A percentile compares a stretch with the other conserved stretches of the same genome.
Evolutionary conservation across 1,140 invertebrate genomes (phyloP).

Genomic region (Epicauta chinensis): DNA sequence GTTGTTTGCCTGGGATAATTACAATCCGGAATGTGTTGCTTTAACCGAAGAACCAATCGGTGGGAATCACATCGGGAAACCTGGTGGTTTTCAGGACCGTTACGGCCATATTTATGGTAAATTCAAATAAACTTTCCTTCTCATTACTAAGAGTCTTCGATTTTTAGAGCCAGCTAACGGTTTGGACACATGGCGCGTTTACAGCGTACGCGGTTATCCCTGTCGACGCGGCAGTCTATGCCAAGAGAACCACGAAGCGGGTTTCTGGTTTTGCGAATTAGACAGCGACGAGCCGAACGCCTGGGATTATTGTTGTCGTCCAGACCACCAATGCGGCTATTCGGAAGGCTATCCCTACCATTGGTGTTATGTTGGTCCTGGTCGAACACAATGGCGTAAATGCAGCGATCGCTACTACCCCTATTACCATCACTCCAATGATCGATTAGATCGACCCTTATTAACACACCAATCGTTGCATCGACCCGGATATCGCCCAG

Average conservation of each 20-base stretch:
- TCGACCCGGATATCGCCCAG: constrained; percentile 27
- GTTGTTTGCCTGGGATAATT: constrained; percentile 58
- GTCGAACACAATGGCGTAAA: constrained; percentile 70
- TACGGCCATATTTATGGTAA: background rate
- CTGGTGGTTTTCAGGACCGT: background rate
- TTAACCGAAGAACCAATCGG: constrained; percentile 20
- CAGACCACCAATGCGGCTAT: constrained; percentile 73
- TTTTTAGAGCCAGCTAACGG: constrained; percentile 14
- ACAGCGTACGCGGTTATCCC: constrained; percentile 69
- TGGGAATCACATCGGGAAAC: constrained; percentile 2
- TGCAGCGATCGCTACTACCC: constrained; percentile 76
- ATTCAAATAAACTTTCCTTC: background rate
- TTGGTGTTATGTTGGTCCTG: constrained; percentile 73
- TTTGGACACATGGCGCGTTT: constrained; percentile 54
- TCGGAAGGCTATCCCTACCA: constrained; percentile 69
- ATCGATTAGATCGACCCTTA: constrained; percentile 23
- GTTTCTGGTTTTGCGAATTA: constrained; percentile 72
- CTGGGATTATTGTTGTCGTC: constrained; percentile 77
- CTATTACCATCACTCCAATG: constrained; percentile 37
- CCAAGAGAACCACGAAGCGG: constrained; percentile 60
- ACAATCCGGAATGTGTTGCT: constrained; percentile 35
- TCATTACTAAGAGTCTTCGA: background rate
- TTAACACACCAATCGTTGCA: constrained; percentile 5
- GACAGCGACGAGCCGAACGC: constrained; percentile 60
- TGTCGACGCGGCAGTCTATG: constrained; percentile 65